Percentiles rank a stretch among this genome's conserved stretches.
phyloP scores from a whole-genome alignment of 2,113 vertebrate genomes.

The Gallinago jamesoni region DNA sequence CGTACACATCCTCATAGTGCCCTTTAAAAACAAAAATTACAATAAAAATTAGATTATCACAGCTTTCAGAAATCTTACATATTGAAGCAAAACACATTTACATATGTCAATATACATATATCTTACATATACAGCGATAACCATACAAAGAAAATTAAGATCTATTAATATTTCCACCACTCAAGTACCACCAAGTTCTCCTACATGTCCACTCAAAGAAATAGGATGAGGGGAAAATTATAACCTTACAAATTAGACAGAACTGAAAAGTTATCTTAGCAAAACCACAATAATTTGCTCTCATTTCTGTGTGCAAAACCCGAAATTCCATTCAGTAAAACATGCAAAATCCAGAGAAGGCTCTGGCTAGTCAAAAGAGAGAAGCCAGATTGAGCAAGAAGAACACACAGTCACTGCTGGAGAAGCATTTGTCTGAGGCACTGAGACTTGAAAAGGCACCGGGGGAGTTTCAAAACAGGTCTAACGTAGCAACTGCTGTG shows the following conservation, averaged over 20 bases:
- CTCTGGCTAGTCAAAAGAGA: not conserved
- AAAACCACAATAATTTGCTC: not conserved
- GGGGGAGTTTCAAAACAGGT: not conserved
- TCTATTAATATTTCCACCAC: not conserved
- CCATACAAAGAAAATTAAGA: not conserved
- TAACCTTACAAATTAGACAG: not conserved
- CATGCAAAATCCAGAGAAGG: not conserved
- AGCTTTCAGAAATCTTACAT: not conserved
- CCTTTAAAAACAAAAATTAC: constrained; percentile 56
- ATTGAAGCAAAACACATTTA: not conserved
- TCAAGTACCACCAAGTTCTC: not conserved
- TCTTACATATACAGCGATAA: not conserved
- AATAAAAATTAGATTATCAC: not conserved
- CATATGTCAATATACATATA: not conserved
- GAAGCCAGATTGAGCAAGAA: not conserved
- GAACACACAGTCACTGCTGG: not conserved
- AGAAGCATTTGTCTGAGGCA: not conserved
- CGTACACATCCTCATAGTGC: constrained; percentile 75
- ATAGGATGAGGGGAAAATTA: not conserved
- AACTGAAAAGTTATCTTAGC: not conserved
- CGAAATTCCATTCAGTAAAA: not conserved
- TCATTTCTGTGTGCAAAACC: not conserved
- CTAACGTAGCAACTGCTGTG: not conserved
- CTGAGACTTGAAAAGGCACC: not conserved
- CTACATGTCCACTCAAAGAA: not conserved